Base-by-base conservation (phyloP, 2,113 vertebrate genomes). In the Himantopus leucocephalus region DNA sequence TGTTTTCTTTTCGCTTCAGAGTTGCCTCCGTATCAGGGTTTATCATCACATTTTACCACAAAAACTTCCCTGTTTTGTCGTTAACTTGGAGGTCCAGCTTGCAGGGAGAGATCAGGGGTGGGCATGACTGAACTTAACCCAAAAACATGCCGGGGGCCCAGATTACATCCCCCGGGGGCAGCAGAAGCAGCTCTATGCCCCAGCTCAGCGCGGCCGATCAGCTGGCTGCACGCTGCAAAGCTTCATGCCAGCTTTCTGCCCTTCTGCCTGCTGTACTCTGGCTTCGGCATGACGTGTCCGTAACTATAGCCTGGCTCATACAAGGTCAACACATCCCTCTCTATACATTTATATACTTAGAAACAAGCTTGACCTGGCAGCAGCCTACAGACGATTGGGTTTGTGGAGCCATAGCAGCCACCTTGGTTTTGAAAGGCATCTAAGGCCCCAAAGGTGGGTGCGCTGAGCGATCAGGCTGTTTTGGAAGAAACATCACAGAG, bases 271-370 rank as follows among this genome's bases (percentile, higher is more conserved):
- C 62, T 68, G n/a, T 5, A 27, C 43, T 20, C 64, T 8, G 47
- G 16, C 50, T 67, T 76, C 0, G 0, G 27, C 4, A 2, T 0
- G 0, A 18, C 2, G 9, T 8, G 8, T 29, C 62, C 0, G 0
- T 29, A 41, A 16, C 26, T 6, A 29, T 9, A 10, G 22, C 24
- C 76, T 10, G 15, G 22, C 2, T 2, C 22, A 50, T 23, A 45
- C 5, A 19, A 71, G 55, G 20, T 17, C 45, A 79, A 6, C 4
- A 3, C 70, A 70, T 5, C 35, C 30, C 62, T 53, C 66, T 39
- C 60, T 30, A 0, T 5, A 4, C 35, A 26, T 10, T n/a, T 9
- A 43, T 1, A 22, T 3, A 14, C 70, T 72, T 16, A 23, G 0
- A 47, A 79, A 9, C 39, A 68, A 72, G 53, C 21, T 34, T 35